These are phyloP conservation scores for Erethizon dorsatum DNA, from an alignment of 2,797 vertebrate genomes.

Conservation along the genomic window DNA sequence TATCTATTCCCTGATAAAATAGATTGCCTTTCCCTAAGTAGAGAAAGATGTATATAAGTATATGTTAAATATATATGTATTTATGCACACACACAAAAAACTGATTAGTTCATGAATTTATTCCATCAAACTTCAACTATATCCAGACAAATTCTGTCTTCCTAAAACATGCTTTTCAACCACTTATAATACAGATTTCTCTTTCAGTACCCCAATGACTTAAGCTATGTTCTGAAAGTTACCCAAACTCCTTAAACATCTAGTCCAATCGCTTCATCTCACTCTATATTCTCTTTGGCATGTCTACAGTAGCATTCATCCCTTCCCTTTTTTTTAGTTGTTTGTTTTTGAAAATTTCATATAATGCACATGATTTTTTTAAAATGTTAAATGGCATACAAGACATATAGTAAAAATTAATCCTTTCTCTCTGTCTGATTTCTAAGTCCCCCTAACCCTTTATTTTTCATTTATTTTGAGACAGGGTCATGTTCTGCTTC, in stretches of 20 bases:
- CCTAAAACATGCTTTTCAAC: neutral
- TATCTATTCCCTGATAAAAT: conserved; percentile 45
- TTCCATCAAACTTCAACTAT: conserved; percentile 35
- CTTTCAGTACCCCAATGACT: conserved; percentile 31
- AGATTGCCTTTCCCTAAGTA: conserved; percentile 11
- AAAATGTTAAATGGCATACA: neutral
- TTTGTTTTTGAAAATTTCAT: neutral
- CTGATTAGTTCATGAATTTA: neutral
- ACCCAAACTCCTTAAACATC: neutral
- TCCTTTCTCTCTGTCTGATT: neutral
- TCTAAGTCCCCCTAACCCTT: neutral
- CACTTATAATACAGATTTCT: neutral
- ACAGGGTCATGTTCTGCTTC: neutral
- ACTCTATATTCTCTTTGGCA: conserved; percentile 6
- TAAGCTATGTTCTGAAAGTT: conserved; percentile 47
- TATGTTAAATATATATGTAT: conserved; percentile 6
- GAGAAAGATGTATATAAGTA: neutral
- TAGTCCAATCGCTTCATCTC: conserved; percentile 17
- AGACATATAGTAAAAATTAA: conserved; percentile 29
- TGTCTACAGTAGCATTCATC: neutral
- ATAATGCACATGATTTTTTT: neutral
- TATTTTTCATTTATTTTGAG: neutral
- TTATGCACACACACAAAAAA: neutral
- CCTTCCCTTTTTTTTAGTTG: neutral
- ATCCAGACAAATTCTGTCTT: conserved; percentile 46